Conservation (phyloP, 2,797 vertebrate genomes). For the Malurus splendens region DNA sequence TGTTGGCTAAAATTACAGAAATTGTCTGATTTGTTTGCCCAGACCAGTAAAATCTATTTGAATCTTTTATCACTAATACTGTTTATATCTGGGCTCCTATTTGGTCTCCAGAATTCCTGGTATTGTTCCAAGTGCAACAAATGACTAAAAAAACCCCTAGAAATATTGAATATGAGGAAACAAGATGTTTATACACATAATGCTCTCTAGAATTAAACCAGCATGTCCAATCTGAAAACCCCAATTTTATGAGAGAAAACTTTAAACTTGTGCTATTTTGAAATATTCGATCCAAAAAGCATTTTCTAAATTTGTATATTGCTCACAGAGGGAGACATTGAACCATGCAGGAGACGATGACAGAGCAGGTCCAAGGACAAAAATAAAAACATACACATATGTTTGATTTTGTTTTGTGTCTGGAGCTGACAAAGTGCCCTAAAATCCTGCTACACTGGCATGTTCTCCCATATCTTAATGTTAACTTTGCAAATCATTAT, state of each 20-base stretch:
- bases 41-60: background rate
- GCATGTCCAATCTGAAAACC: background rate
- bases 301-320: background rate
- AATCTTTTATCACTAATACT: background rate
- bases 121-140: background rate
- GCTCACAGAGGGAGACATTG: background rate
- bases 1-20: background rate
- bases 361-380: background rate
- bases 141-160: background rate
- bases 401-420: background rate
- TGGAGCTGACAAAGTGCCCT: background rate
- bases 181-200: background rate
- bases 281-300: background rate
- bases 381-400: background rate
- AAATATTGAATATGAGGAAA: background rate
- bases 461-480: background rate
- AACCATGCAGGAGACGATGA: background rate
- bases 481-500: background rate
- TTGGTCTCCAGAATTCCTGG: background rate
- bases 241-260: background rate
- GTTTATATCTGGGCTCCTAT: background rate
- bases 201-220: background rate
- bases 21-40: background rate
- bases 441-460: background rate
- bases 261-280: background rate